Evolutionary conservation across 2,797 vertebrate species (phyloP).

Genomic region (Sebastes diploproa): DNA sequence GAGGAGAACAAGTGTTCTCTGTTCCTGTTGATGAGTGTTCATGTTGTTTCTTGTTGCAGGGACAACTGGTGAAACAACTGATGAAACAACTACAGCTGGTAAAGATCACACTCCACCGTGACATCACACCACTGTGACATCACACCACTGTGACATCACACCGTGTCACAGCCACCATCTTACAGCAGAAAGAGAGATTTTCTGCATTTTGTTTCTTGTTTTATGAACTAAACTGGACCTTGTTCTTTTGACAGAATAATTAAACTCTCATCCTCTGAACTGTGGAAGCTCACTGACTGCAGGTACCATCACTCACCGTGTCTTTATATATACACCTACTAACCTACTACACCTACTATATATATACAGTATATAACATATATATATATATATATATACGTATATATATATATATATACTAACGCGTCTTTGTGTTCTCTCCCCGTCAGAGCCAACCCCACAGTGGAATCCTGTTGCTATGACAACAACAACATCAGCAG

Average conservation of each 20-base stretch:
- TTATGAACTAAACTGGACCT: neutral
- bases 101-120: too few relatives aligned
- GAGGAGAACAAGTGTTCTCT: too few relatives aligned
- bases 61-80: accelerated
- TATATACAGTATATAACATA: too few relatives aligned
- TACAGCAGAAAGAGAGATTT: neutral
- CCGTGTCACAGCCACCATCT: too few relatives aligned
- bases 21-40: too few relatives aligned
- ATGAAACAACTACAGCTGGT: too few relatives aligned
- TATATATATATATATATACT: too few relatives aligned
- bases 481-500: conserved; percentile 8
- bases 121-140: too few relatives aligned
- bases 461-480: conserved; percentile 33
- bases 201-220: neutral
- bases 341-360: too few relatives aligned
- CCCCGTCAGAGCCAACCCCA: conserved; percentile 24
- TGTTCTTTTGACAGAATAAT: conserved; percentile 11
- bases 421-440: conserved; percentile 1
- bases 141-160: too few relatives aligned
- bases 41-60: too few relatives aligned
- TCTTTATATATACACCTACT: neutral
- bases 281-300: conserved; percentile 21
- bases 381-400: too few relatives aligned
- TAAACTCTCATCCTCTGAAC: conserved; percentile 16
- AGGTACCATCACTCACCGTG: conserved; percentile 33